Base-by-base conservation (phyloP, 1,140 invertebrate species). In the Lordiphosa clarofinis region DNA sequence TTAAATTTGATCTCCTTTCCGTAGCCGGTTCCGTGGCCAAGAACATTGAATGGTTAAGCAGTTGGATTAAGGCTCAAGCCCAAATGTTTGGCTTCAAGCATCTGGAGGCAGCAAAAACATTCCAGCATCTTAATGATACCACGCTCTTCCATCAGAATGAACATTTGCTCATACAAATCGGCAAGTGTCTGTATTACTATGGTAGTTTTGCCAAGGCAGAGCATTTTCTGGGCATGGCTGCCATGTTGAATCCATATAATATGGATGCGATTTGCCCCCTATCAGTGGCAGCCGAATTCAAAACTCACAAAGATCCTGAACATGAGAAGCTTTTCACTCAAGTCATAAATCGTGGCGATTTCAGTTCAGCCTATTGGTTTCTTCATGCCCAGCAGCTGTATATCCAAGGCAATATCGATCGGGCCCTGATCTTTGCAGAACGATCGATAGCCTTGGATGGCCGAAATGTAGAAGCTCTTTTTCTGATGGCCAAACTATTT, bases 41-140 rank as follows among this genome's bases (percentile, higher is more conserved):
- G 39, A 90, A 89, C 64, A 88, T 89, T 43, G 89, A 91, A 86
- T 92, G 94, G 94, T 88, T 94, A 15, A 92, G 91, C 55, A 89
- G 88, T 4, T 95, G 94, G 93, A 92, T 95, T 21, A 94, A 93
- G 87, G 94, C 90, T 1, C 92, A 94, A 55, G 92, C 92, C 24
- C 91, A 92, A 42, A 89, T 94, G 65, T 90, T 92, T 57, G 90
- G 90, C 54, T 90, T 91, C 50, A 93, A 94, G 73, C 94, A 93
- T 70, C 87, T 90, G 37, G 90, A 91, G 69, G 93, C 94, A 7
- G 90, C 94, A 1, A 88, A 89, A 15, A 91, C 92, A 8, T 91
- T 95, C 40, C 91, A 91, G 54, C 90, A 91, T 9, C 82, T 95
- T 7, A 93, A 94, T 61, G 91, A 92, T 38, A 86, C 90, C 38